These are phyloP conservation scores for Toxotes lorentzi DNA, from an alignment of 2,797 vertebrate genomes.

Conservation along the genomic window DNA sequence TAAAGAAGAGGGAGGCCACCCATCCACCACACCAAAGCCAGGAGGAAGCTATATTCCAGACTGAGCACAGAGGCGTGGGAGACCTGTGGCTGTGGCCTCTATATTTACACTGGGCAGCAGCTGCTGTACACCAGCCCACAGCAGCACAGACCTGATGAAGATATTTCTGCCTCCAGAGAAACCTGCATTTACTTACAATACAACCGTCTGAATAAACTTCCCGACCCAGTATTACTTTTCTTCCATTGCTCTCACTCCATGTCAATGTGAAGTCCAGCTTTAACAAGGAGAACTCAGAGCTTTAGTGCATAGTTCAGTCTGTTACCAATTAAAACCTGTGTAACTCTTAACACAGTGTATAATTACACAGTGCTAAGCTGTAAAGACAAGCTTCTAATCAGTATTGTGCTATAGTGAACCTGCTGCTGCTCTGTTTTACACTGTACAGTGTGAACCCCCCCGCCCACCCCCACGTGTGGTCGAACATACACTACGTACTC, in stretches of 20 bases:
- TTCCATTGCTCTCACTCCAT: slow-evolving; percentile 24
- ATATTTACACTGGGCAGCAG: slow-evolving; percentile 85
- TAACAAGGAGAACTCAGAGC: slow-evolving; percentile 1
- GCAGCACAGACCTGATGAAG: slow-evolving; percentile 54
- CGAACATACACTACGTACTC: slow-evolving; percentile 29
- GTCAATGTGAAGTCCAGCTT: slow-evolving; percentile 17
- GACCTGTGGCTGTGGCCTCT: slow-evolving; percentile 77
- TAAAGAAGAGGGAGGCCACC: slow-evolving; percentile 79
- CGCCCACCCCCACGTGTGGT: slow-evolving; percentile 65
- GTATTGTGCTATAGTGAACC: slow-evolving; percentile 31
- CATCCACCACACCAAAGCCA: slow-evolving; percentile 85
- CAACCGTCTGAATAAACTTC: slow-evolving; percentile 42
- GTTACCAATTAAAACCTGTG: slow-evolving; percentile 24
- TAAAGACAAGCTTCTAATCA: slow-evolving; percentile 68
- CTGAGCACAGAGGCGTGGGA: slow-evolving; percentile 80
- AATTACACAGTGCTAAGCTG: slow-evolving; percentile 57
- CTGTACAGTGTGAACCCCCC: slow-evolving; percentile 6
- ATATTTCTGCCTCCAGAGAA: slow-evolving; percentile 72
- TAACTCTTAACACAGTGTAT: slow-evolving; percentile 28
- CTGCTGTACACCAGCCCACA: slow-evolving; percentile 67
- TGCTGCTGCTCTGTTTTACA: slow-evolving; percentile 32
- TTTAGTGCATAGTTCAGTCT: slow-evolving; percentile 6
- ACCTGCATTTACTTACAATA: slow-evolving; percentile 48
- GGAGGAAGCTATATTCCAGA: slow-evolving; percentile 77
- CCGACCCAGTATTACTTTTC: slow-evolving; percentile 21